Percentiles rank a stretch among this genome's conserved stretches.
Conservation (phyloP, 2,888 invertebrate genomes). For the Lepidonotus clava region DNA sequence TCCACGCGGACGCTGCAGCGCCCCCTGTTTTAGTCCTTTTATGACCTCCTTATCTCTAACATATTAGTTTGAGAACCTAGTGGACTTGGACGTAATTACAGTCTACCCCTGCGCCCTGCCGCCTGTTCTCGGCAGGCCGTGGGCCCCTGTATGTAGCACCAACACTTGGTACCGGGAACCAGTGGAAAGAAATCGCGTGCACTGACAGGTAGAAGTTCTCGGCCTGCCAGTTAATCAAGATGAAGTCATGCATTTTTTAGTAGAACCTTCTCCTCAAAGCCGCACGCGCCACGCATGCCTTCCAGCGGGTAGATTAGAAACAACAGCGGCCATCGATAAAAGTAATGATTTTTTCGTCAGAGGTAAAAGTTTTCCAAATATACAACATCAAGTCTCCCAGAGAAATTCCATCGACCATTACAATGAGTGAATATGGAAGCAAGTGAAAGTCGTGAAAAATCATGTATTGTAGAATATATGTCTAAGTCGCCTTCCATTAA, state of each 20-base stretch:
- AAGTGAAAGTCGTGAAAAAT: no score
- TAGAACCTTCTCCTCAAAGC: neutral
- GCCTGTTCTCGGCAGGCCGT: neutral
- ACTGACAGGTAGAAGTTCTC: constrained; percentile 24
- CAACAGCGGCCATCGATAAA: neutral
- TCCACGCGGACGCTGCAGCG: neutral
- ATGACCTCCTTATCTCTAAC: no score
- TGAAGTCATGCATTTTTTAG: constrained; percentile 3
- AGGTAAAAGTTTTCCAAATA: constrained; percentile 12
- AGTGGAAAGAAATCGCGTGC: constrained; percentile 18
- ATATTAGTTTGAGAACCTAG: no score
- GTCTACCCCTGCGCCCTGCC: no score
- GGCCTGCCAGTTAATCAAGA: constrained; percentile 34
- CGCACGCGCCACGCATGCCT: neutral
- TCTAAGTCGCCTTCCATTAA: no score
- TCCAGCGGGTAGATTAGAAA: constrained; percentile 8
- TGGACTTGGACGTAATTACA: no score
- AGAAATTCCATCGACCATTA: neutral
- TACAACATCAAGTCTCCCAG: neutral
- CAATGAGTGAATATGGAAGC: no score
- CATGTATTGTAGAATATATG: no score
- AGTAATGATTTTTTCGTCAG: constrained; percentile 2
- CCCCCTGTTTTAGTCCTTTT: no score
- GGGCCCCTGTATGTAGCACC: neutral
- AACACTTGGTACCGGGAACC: neutral